Percentiles rank a stretch among this genome's conserved stretches.
Evolutionary conservation across 2,888 invertebrate species (phyloP).

Genomic region (Herminia tarsipennalis): DNA sequence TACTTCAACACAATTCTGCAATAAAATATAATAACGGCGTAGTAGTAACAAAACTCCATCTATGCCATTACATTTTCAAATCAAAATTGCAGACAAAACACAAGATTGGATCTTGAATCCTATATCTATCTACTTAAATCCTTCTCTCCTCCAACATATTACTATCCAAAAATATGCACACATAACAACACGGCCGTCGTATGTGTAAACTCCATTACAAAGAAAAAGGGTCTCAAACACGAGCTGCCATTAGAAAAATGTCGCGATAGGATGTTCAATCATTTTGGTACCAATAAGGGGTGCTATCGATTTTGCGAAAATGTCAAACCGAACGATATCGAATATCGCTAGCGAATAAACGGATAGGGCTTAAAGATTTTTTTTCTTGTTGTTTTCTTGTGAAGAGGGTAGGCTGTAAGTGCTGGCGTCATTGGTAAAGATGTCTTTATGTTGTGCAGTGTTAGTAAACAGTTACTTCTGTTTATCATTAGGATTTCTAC

Average conservation of each 20-base stretch:
- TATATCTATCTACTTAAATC: not conserved
- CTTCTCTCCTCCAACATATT: not conserved
- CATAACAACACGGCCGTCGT: constrained; percentile 27
- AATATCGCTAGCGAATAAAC: constrained; percentile 62
- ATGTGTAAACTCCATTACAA: constrained; percentile 66
- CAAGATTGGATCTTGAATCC: no score
- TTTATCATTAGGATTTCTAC: no score
- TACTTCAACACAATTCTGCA: no score
- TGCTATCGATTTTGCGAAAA: constrained; percentile 83
- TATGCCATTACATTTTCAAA: not conserved
- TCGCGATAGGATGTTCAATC: constrained; percentile 86
- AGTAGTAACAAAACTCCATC: no score
- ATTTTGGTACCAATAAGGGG: constrained; percentile 85
- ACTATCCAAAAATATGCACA: constrained; percentile 14
- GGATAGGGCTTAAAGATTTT: constrained; percentile 51
- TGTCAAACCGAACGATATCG: constrained; percentile 75
- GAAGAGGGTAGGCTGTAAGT: not conserved
- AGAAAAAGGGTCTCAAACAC: constrained; percentile 82
- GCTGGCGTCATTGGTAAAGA: no score
- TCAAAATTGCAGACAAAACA: no score
- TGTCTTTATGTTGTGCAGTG: no score
- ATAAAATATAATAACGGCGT: no score
- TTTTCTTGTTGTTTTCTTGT: constrained; percentile 20
- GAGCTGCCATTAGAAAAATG: constrained; percentile 84
- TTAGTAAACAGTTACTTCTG: no score